These are phyloP conservation scores for Pyrrhia umbra DNA, from an alignment of 2,888 invertebrate species.

Conservation along the genomic window DNA sequence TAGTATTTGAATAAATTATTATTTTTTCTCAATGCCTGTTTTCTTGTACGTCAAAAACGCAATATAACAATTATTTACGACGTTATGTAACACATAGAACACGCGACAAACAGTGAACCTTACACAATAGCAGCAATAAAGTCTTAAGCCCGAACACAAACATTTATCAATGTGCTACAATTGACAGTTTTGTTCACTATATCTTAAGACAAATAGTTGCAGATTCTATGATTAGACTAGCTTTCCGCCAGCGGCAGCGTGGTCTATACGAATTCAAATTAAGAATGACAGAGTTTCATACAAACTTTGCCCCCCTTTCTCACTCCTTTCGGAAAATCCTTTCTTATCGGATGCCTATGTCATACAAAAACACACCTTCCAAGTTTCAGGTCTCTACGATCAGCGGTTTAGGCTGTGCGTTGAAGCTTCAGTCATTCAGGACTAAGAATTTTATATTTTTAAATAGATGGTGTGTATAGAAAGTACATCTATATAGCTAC, in stretches of 20 bases:
- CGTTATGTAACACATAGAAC: not conserved
- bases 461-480: conserved; percentile 19
- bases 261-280: too few species aligned
- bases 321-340: too few species aligned
- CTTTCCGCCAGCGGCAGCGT: too few species aligned
- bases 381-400: too few species aligned
- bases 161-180: conserved; percentile 14
- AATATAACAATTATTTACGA: not conserved
- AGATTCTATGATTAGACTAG: conserved; percentile 6
- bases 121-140: conserved; percentile 17
- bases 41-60: not conserved
- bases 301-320: too few species aligned
- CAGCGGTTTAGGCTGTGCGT: too few species aligned
- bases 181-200: conserved; percentile 13
- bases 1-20: too few species aligned
- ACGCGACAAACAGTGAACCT: not conserved
- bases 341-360: too few species aligned
- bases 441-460: too few species aligned
- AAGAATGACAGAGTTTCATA: too few species aligned
- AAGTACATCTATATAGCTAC: conserved; percentile 1
- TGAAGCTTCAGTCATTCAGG: too few species aligned
- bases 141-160: conserved; percentile 23
- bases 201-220: not conserved
- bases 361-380: too few species aligned
- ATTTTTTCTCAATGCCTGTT: not conserved